These are phyloP conservation scores for Centruroides vittatus DNA, from an alignment of 1,140 invertebrate genomes.

Conservation along the genomic window DNA sequence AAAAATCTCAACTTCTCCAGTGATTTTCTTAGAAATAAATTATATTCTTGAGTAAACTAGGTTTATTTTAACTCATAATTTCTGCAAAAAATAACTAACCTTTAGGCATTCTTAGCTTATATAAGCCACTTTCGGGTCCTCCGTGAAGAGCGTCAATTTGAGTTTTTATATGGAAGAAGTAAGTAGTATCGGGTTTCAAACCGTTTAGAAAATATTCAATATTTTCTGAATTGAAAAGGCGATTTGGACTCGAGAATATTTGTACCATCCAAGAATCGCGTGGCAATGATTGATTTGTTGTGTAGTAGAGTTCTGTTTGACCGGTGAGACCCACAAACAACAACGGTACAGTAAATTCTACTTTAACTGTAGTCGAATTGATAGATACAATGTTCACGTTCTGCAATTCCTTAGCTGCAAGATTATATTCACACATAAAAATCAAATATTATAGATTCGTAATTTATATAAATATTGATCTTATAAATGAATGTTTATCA, in stretches of 20 bases:
- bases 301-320: constrained; percentile 21
- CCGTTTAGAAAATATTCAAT: constrained; percentile 65
- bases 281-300: constrained; percentile 17
- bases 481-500: no score
- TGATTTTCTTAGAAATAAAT: no score
- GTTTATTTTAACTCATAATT: background rate
- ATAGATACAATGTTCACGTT: constrained; percentile 36
- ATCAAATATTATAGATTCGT: no score
- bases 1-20: no score
- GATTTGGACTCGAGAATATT: constrained; percentile 60
- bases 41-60: no score
- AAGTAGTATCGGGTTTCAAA: constrained; percentile 60
- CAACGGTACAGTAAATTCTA: constrained; percentile 57
- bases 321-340: constrained; percentile 43
- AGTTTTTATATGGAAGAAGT: constrained; percentile 33
- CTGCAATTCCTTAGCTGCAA: constrained; percentile 18
- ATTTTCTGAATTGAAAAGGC: constrained; percentile 66
- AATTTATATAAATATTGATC: no score
- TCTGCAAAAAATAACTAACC: constrained; percentile 3
- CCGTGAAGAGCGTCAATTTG: constrained; percentile 18
- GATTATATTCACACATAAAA: no score
- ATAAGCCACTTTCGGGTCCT: constrained; percentile 19
- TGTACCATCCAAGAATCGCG: constrained; percentile 51
- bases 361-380: constrained; percentile 56
- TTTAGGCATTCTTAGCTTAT: constrained; percentile 13